These are phyloP conservation scores for Argyrosomus japonicus DNA, from an alignment of 2,113 vertebrate species.

Conservation along the genomic window DNA sequence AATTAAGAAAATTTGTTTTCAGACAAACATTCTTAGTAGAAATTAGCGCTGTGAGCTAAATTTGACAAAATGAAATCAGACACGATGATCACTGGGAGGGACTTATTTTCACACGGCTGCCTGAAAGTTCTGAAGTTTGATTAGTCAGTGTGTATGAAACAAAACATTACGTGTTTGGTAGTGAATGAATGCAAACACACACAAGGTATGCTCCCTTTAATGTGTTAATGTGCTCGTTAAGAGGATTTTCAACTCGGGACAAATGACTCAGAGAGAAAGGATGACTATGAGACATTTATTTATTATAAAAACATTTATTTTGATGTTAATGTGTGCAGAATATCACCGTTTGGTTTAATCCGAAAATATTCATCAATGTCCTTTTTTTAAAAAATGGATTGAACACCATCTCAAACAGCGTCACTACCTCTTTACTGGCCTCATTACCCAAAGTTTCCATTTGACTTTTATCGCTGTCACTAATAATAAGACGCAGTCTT, in stretches of 20 bases:
- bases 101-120: not conserved
- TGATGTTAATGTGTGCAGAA: not conserved
- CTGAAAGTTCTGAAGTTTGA: too few relatives aligned
- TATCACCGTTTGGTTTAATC: not conserved
- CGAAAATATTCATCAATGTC: too few relatives aligned
- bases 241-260: not conserved
- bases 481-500: not conserved
- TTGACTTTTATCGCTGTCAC: not conserved
- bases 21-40: too few relatives aligned
- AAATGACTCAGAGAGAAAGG: not conserved
- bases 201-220: not conserved
- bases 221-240: not conserved
- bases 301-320: not conserved
- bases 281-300: not conserved
- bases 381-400: not conserved
- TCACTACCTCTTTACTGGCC: not conserved
- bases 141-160: not conserved
- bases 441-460: conserved; percentile 12
- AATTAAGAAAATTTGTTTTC: too few relatives aligned
- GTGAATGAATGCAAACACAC: not conserved
- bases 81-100: too few relatives aligned
- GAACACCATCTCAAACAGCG: not conserved
- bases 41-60: too few relatives aligned
- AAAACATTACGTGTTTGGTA: not conserved
- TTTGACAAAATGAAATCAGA: too few relatives aligned